A percentile compares a stretch with the other conserved stretches of the same genome.
phyloP scores from a whole-genome alignment of 2,113 vertebrate species.

The Anolis sagrei region DNA sequence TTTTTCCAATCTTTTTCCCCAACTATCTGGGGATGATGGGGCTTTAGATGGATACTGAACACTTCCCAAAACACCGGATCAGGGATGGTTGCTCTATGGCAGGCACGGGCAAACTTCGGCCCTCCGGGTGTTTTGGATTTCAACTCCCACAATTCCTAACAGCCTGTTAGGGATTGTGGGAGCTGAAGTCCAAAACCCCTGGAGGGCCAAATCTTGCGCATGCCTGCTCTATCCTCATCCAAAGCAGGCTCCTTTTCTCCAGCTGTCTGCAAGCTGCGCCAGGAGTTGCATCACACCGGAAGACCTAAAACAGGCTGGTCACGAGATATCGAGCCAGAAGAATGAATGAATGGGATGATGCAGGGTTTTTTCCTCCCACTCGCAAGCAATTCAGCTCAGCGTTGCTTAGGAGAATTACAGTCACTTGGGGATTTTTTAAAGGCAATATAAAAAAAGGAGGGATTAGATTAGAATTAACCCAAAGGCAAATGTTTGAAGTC shows the following conservation, averaged over 20 bases:
- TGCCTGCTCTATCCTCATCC: neutral
- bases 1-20: too few species aligned
- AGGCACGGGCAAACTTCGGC: too few species aligned
- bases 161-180: too few species aligned
- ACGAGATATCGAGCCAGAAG: neutral
- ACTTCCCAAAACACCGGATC: too few species aligned
- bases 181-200: too few species aligned
- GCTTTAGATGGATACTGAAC: too few species aligned
- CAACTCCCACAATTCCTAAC: too few species aligned
- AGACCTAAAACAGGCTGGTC: neutral
- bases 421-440: neutral
- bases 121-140: too few species aligned
- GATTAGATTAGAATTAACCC: neutral
- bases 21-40: too few species aligned
- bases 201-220: too few species aligned
- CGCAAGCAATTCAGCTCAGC: too few species aligned
- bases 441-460: neutral
- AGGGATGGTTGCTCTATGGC: too few species aligned
- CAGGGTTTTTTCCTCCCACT: fast-evolving
- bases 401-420: neutral
- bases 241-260: neutral
- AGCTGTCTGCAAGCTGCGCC: neutral
- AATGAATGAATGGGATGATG: neutral
- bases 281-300: neutral
- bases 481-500: neutral